A percentile compares a stretch with the other conserved stretches of the same genome.
Evolutionary conservation across 2,113 vertebrate species (phyloP).

Genomic region (Dolichotis patagonum): DNA sequence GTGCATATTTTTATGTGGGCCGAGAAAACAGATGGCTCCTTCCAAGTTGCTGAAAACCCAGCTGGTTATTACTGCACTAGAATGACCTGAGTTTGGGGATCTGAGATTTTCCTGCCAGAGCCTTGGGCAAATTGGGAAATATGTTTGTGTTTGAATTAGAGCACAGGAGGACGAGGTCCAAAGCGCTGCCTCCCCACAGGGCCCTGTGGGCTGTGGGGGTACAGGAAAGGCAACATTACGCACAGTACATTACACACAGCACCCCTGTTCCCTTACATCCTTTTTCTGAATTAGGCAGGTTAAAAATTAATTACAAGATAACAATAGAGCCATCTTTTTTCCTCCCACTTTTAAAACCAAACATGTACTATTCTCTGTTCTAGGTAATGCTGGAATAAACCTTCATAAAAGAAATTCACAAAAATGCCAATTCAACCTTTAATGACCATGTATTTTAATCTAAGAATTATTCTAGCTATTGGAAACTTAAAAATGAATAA

Average conservation of each 20-base stretch:
- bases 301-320: conserved; percentile 4
- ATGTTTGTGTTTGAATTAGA: conserved; percentile 42
- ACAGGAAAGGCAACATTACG: not conserved
- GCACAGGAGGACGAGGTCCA: not conserved
- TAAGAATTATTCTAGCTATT: not conserved
- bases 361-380: not conserved
- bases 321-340: not conserved
- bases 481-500: not conserved
- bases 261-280: not conserved
- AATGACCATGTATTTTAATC: not conserved
- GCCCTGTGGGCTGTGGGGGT: not conserved
- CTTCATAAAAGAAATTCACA: conserved; percentile 21
- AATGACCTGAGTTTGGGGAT: conserved; percentile 68
- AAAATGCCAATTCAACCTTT: not conserved
- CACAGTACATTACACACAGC: not conserved
- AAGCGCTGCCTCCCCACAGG: not conserved
- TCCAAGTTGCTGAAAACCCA: conserved; percentile 77
- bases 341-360: not conserved
- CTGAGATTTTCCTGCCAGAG: conserved; percentile 61
- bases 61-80: conserved; percentile 69
- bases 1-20: conserved; percentile 70
- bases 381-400: not conserved
- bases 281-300: not conserved
- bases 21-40: conserved; percentile 77
- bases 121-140: conserved; percentile 56